These are phyloP conservation scores for Willowsia nigromaculata DNA, from an alignment of 2,888 invertebrate genomes.

Conservation along the genomic window DNA sequence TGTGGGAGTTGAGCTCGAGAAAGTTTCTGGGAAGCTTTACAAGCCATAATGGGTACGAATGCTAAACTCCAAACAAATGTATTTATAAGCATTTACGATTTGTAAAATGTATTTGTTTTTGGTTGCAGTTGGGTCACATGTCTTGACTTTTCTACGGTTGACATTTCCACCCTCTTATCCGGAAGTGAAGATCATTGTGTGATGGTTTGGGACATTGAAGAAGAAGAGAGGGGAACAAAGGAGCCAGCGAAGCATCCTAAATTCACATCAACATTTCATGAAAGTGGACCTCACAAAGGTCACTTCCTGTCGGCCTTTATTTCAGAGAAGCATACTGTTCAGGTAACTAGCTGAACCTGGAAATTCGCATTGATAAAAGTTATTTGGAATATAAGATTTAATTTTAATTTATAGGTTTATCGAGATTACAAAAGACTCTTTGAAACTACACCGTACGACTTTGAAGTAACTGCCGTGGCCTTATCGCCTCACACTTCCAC, in stretches of 20 bases:
- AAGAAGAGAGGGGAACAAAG: constrained; percentile 73
- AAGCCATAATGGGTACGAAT: constrained; percentile 76
- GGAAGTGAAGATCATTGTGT: constrained; percentile 77
- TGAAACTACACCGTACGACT: constrained; percentile 63
- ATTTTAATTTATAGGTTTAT: constrained; percentile 64
- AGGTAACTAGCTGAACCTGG: constrained; percentile 51
- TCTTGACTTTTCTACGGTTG: constrained; percentile 75
- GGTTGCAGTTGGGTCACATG: constrained; percentile 75
- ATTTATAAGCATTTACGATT: no score
- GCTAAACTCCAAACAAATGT: not conserved
- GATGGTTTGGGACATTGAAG: constrained; percentile 77
- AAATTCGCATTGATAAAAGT: no score
- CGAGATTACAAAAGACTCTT: constrained; percentile 66
- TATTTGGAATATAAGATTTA: no score
- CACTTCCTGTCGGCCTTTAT: constrained; percentile 74
- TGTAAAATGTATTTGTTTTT: constrained; percentile 21
- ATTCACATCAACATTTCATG: constrained; percentile 70
- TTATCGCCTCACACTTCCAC: constrained; percentile 56
- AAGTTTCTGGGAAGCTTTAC: constrained; percentile 73
- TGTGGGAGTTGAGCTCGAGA: constrained; percentile 69
- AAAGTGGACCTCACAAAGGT: constrained; percentile 49
- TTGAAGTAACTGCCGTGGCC: constrained; percentile 62
- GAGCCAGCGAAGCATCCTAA: constrained; percentile 68
- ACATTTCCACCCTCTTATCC: constrained; percentile 73
- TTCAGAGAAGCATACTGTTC: constrained; percentile 75